Evolutionary conservation across 2,888 invertebrate species (phyloP), one percentile per base, ranked within the genome.

Genomic region (Drosophila infuscata): DNA sequence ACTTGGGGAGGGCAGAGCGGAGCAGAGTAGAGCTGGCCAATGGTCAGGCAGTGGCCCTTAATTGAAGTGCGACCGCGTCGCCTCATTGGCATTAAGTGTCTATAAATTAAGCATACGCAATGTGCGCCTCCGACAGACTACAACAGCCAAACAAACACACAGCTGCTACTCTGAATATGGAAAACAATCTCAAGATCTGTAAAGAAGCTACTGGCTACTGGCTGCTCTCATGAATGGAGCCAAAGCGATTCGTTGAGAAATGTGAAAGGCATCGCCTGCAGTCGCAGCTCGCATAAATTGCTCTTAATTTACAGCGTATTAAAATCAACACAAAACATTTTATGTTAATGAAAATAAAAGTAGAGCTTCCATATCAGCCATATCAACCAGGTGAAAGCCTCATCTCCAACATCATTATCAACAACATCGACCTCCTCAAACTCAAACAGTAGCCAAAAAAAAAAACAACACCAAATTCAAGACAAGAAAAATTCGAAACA

Each of bases 51-150:
- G 36, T 29, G 38, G 57, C 48, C 52, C 76, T 88, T 90, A 87
- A 87, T 87, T 87, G 85, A 84, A 91, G 85, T 88, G 91, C 79
- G 70, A 70, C 70, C 64, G 87, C 83, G 66, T 76, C 85, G 83
- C 91, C 86, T 84, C 87, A 81, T 90, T 89, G 89, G 88, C 91
- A 86, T 90, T 91, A 91, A 92, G 91, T 90, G 90, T 87, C 87
- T 77, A 91, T 87, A 91, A 90, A 90, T 90, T 91, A 90, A 86
- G 85, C 74, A 88, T 87, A 89, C 86, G 86, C 86, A 69, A 74
- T 84, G 86, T 83, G 66, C 43, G 73, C 62, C 43, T 52, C 41
- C 30, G 56, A 25, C 25, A 57, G 17, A 60, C 38, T 48, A n/a
- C 53, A 17, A n/a, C 56, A 57, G 48, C 29, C 32, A 17, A 46